These are phyloP conservation scores for Chaetogeoica ovagalla DNA, from an alignment of 2,888 invertebrate genomes.

Conservation along the genomic window DNA sequence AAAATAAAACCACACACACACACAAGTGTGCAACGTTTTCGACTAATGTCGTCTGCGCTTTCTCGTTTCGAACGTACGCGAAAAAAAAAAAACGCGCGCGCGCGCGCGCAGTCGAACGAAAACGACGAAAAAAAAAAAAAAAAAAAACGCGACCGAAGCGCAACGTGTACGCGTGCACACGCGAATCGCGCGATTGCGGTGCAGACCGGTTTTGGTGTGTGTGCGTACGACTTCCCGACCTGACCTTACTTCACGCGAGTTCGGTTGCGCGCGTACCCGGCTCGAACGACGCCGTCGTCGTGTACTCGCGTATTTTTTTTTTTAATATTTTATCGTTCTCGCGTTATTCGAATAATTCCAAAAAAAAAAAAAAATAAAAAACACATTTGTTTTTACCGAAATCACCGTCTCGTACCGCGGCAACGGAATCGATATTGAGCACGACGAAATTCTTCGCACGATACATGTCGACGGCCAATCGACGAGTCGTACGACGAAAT, in stretches of 20 bases:
- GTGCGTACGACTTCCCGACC: neutral
- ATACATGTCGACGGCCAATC: too few relatives aligned
- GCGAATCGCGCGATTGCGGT: neutral
- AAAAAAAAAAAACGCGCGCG: neutral
- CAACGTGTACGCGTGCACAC: constrained; percentile 7
- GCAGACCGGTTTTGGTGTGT: constrained; percentile 38
- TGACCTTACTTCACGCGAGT: constrained; percentile 47
- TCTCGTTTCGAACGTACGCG: neutral
- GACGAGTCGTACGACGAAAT: too few relatives aligned
- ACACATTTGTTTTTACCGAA: too few relatives aligned
- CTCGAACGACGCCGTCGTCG: neutral
- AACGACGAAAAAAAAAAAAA: neutral
- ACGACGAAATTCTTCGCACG: too few relatives aligned
- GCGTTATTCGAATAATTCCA: too few relatives aligned
- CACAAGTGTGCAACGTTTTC: constrained; percentile 27
- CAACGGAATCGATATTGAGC: too few relatives aligned
- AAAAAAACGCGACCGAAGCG: constrained; percentile 13
- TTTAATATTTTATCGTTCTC: too few relatives aligned
- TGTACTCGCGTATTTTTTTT: too few relatives aligned
- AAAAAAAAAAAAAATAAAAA: too few relatives aligned
- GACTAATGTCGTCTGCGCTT: constrained; percentile 45
- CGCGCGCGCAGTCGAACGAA: too few relatives aligned
- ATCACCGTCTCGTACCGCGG: too few relatives aligned
- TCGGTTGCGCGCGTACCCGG: constrained; percentile 25
- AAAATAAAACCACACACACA: neutral